A percentile compares a stretch with the other conserved stretches of the same genome.
phyloP scores from a whole-genome alignment of 2,797 vertebrate genomes.

The Limosa lapponica region DNA sequence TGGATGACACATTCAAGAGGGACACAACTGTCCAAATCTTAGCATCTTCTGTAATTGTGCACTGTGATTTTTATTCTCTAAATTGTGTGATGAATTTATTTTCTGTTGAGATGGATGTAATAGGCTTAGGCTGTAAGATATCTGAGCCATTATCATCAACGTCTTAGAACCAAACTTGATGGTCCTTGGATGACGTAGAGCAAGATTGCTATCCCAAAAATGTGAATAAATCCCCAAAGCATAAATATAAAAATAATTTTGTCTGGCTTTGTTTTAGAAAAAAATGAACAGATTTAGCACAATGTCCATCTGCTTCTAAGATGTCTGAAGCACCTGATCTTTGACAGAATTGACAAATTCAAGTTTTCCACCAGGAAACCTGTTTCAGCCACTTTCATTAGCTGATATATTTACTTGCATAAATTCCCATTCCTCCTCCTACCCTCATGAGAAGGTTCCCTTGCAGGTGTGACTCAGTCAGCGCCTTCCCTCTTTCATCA shows the following conservation, averaged over 20 bases:
- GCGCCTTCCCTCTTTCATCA: neutral
- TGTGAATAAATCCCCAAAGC: neutral
- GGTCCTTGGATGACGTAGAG: neutral
- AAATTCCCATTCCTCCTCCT: neutral
- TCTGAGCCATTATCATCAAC: neutral
- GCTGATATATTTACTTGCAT: neutral
- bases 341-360: neutral
- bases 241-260: neutral
- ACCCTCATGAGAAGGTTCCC: neutral
- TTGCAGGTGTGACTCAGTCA: neutral
- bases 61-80: neutral
- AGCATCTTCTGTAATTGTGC: neutral
- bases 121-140: neutral
- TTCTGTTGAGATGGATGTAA: neutral
- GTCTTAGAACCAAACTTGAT: neutral
- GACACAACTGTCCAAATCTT: neutral
- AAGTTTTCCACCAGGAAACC: neutral
- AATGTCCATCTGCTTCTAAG: neutral
- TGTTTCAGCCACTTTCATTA: neutral
- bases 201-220: neutral
- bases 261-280: neutral
- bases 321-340: neutral
- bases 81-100: neutral
- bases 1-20: neutral
- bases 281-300: neutral